Percentiles rank a stretch among this genome's conserved stretches.
These are phyloP conservation scores for Cynopterus sphinx DNA, from an alignment of 2,797 vertebrate genomes.

Conservation along the genomic window DNA sequence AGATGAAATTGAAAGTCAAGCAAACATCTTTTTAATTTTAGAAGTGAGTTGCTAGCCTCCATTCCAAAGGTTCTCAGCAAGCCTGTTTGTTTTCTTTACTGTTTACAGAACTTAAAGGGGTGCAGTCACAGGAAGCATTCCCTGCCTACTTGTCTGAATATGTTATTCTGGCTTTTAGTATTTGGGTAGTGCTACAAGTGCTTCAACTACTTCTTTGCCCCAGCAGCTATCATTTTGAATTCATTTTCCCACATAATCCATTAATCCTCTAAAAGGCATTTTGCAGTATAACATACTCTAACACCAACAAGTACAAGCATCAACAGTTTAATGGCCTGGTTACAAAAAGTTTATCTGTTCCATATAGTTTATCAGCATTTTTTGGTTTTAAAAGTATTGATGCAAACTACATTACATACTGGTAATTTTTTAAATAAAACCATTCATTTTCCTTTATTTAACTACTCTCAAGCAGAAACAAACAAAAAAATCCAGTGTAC, in stretches of 20 bases:
- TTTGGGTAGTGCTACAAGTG: background rate
- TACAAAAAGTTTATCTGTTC: background rate
- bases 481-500: background rate
- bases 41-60: background rate
- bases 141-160: background rate
- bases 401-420: background rate
- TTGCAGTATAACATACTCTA: background rate
- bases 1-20: background rate
- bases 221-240: background rate
- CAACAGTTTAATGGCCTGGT: background rate
- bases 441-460: background rate
- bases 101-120: background rate
- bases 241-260: background rate
- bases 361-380: constrained; percentile 11
- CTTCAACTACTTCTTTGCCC: background rate
- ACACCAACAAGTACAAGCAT: background rate
- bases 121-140: background rate
- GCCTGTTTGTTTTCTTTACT: constrained; percentile 2
- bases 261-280: background rate
- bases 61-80: background rate
- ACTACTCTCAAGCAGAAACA: background rate
- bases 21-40: background rate
- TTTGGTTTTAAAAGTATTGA: background rate
- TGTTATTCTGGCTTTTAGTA: background rate
- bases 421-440: background rate